Conservation (phyloP, 2,888 invertebrate species). For the Nemurella pictetii region DNA sequence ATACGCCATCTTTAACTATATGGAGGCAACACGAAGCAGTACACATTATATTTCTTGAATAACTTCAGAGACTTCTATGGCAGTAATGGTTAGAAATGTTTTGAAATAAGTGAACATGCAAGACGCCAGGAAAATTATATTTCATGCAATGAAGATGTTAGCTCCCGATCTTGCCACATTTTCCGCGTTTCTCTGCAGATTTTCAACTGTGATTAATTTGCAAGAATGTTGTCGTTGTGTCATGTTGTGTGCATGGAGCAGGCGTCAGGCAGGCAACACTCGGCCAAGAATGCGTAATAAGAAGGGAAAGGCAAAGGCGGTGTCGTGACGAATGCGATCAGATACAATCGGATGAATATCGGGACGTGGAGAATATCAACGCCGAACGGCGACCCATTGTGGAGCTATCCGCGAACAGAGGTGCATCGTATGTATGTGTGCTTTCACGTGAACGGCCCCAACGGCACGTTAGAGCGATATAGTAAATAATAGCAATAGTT, state of each 20-base stretch:
- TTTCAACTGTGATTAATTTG: not conserved
- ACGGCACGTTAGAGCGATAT: not conserved
- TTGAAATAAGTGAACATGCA: too few species aligned
- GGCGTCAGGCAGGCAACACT: not conserved
- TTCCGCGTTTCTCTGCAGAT: not conserved
- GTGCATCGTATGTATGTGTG: not conserved
- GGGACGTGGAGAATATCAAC: not conserved
- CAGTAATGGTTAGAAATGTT: too few species aligned
- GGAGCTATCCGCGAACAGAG: not conserved
- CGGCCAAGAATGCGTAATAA: not conserved
- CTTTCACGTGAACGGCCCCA: not conserved
- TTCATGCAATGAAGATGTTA: too few species aligned
- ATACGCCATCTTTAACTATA: too few species aligned
- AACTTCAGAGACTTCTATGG: too few species aligned
- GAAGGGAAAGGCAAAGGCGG: not conserved
- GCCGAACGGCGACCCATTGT: too few species aligned
- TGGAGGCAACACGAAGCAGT: too few species aligned
- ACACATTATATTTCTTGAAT: too few species aligned
- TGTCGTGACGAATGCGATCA: not conserved
- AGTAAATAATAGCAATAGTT: not conserved
- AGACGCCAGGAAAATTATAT: too few species aligned
- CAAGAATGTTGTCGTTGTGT: not conserved
- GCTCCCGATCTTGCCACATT: not conserved
- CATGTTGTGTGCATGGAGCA: not conserved
- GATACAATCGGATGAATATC: constrained; percentile 16